Evolutionary conservation across 2,888 invertebrate genomes (phyloP).

Genomic region (Danaus chrysippus): DNA sequence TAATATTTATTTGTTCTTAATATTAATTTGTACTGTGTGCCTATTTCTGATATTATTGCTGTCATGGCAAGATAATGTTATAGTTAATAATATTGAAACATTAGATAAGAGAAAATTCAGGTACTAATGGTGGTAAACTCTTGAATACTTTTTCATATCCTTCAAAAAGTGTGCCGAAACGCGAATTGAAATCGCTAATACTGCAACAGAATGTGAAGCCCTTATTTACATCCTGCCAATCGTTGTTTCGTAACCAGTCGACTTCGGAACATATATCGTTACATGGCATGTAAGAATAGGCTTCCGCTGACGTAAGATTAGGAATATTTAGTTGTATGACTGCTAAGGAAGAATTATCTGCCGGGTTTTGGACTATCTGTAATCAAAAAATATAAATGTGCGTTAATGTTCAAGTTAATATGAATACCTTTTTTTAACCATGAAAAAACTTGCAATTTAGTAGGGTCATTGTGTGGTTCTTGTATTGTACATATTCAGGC

Average conservation of each 20-base stretch:
- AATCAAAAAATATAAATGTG: conserved; percentile 5
- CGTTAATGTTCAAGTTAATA: not conserved
- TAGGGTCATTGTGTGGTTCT: not conserved
- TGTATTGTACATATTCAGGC: not conserved
- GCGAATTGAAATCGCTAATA: conserved; percentile 42
- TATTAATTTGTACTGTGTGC: too few species aligned
- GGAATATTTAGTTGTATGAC: conserved; percentile 57
- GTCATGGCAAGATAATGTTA: too few species aligned
- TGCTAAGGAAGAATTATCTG: conserved; percentile 42
- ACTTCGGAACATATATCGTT: conserved; percentile 45
- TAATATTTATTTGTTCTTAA: too few species aligned
- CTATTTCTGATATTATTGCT: too few species aligned
- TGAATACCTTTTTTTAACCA: too few species aligned
- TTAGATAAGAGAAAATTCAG: not conserved
- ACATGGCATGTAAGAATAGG: conserved; percentile 39
- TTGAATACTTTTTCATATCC: conserved; percentile 5
- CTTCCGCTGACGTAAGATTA: conserved; percentile 37
- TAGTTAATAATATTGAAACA: not conserved
- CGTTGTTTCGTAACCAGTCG: conserved; percentile 42
- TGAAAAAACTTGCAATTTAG: too few species aligned
- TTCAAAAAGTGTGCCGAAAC: conserved; percentile 29
- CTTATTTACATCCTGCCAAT: conserved; percentile 41
- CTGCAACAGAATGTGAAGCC: conserved; percentile 55
- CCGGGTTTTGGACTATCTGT: conserved; percentile 50
- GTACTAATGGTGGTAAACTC: not conserved